Evolutionary conservation across 2,113 vertebrate species (phyloP), one percentile per base, ranked within the genome.

Genomic region (Hippocampus guttulatus): DNA sequence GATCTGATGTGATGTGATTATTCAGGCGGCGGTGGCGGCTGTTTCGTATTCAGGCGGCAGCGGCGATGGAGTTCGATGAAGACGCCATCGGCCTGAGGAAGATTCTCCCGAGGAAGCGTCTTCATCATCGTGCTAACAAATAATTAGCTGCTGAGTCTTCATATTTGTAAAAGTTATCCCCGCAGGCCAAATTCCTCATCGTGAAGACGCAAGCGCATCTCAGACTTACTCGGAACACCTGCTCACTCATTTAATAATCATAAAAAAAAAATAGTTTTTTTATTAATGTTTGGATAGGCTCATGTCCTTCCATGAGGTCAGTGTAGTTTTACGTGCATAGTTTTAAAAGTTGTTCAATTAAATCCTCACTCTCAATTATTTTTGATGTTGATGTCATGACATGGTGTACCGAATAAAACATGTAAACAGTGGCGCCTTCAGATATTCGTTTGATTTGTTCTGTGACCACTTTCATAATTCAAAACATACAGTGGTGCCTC

Each of bases 111-210:
- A 25, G 21, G 64, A 65, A 47, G 64, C 43, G 43, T 65, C 64
- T 25, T 65, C 43, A 16, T 47, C 64, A 9, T 27, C 64, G 47
- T 23, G 43, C 43, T 47, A 38, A 45, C 64, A 65, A 65, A 65
- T 65, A 47, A 65, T 65, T 65, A 65, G 41, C 64, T 65, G 64
- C 41, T 65, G 43, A 65, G 23, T 47, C 62, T n/a, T 43, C 62
- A 64, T 41, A 64, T 41, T 18, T 43, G 62, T 5, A 41, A 41
- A 63, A 63, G 16, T 41, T 63, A 21, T 64, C 40, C 40, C 40
- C 6, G 40, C 40, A 8, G 40, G 62, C 21, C 62, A 43, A 14
- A 41, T 40, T 63, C 8, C 52, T 55, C 52, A n/a, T 55, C 52
- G 23, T 55, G 52, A 58, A 58, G 55, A 58, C 2, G 1, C 10